Conservation (phyloP, 2,888 invertebrate genomes). For the Drosophila niveifrons region DNA sequence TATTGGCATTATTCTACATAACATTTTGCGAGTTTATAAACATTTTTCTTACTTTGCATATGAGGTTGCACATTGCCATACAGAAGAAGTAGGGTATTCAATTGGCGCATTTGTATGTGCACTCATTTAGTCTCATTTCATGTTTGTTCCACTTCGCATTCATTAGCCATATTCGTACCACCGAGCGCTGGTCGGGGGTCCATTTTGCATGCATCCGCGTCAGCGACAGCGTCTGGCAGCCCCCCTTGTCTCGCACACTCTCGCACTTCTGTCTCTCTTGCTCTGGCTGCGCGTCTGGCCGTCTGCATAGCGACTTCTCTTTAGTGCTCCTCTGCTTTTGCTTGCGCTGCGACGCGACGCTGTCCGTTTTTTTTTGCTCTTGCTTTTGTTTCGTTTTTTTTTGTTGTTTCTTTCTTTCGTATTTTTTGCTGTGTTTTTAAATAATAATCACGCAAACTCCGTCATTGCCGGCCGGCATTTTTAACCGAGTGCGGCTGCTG, state of each 20-base stretch:
- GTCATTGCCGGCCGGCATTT: constrained; percentile 78
- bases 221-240: constrained; percentile 13
- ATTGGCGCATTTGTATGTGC: constrained; percentile 9
- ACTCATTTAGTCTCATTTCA: constrained; percentile 30
- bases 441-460: constrained; percentile 47
- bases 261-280: neutral
- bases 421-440: constrained; percentile 14
- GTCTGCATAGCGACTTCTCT: constrained; percentile 1
- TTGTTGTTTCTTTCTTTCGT: constrained; percentile 30
- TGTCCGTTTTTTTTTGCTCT: constrained; percentile 35
- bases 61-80: neutral
- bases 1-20: neutral
- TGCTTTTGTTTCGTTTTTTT: constrained; percentile 40
- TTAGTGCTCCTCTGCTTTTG: constrained; percentile 25
- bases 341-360: constrained; percentile 23
- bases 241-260: constrained; percentile 4
- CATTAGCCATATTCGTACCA: constrained; percentile 67
- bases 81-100: constrained; percentile 34
- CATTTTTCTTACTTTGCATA: neutral
- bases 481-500: constrained; percentile 61
- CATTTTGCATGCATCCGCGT: constrained; percentile 7
- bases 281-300: neutral
- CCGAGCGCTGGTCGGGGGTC: neutral
- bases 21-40: neutral
- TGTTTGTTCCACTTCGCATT: constrained; percentile 68